These are phyloP conservation scores for Argentina silus DNA, from an alignment of 2,797 vertebrate species.

Conservation along the genomic window DNA sequence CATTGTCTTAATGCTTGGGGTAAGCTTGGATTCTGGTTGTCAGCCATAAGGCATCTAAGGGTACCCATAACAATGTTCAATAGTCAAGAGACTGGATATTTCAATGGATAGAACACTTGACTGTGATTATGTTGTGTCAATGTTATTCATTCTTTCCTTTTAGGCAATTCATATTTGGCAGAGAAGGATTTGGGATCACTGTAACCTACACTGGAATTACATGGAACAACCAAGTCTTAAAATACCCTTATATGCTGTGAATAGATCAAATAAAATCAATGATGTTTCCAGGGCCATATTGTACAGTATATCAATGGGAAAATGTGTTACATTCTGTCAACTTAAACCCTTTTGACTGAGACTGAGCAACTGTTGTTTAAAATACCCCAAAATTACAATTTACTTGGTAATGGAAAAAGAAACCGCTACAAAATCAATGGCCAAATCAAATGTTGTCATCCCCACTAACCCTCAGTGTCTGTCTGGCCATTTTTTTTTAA, in stretches of 20 bases:
- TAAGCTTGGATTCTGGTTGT: conserved; percentile 9
- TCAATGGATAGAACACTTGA: neutral
- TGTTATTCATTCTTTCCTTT: neutral
- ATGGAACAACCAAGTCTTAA: too few relatives aligned
- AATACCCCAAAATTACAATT: neutral
- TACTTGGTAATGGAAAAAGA: neutral
- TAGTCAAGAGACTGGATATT: neutral
- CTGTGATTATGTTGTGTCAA: neutral
- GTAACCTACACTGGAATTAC: too few relatives aligned
- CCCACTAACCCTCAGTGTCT: neutral
- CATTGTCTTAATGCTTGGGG: neutral
- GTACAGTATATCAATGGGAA: too few relatives aligned
- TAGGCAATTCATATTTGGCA: neutral
- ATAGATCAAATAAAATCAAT: too few relatives aligned
- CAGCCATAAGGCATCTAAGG: neutral
- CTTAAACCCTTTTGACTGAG: too few relatives aligned
- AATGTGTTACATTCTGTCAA: too few relatives aligned
- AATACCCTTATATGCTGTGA: too few relatives aligned
- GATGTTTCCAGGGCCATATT: too few relatives aligned
- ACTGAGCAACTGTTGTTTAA: too few relatives aligned
- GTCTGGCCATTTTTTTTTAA: neutral
- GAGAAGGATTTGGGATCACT: too few relatives aligned
- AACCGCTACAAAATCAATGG: neutral
- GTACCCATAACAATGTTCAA: conserved; percentile 7
- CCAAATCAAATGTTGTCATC: neutral